These are phyloP conservation scores for Drosophila ficusphila DNA, from an alignment of 1,140 invertebrate species.

Conservation along the genomic window DNA sequence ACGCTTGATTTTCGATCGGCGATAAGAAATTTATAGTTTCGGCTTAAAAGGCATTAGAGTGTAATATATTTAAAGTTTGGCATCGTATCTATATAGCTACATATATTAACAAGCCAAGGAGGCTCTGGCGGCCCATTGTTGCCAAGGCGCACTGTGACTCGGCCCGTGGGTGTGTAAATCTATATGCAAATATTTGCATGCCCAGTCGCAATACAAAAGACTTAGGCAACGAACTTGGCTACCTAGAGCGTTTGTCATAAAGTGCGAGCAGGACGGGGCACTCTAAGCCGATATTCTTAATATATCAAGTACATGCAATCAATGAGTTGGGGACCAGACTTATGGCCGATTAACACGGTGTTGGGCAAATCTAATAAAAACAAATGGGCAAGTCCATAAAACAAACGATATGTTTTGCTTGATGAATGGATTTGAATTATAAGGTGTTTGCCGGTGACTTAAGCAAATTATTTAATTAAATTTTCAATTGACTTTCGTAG, in stretches of 20 bases:
- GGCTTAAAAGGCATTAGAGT: constrained; percentile 80
- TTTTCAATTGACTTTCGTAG: constrained; percentile 2
- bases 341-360: constrained; percentile 32
- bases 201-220: constrained; percentile 60
- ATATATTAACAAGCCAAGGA: constrained; percentile 43
- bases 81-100: constrained; percentile 61
- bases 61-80: constrained; percentile 79
- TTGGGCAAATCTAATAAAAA: constrained; percentile 33
- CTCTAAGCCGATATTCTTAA: constrained; percentile 52
- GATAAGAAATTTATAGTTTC: constrained; percentile 82
- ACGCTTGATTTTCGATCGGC: constrained; percentile 78
- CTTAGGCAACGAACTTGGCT: constrained; percentile 77
- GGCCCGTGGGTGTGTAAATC: constrained; percentile 66
- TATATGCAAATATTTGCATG: constrained; percentile 79
- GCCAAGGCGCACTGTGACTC: constrained; percentile 32
- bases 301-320: constrained; percentile 52
- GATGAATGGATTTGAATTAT: constrained; percentile 30
- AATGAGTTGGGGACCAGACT: constrained; percentile 14
- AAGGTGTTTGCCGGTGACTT: constrained; percentile 13
- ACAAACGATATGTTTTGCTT: constrained; percentile 26
- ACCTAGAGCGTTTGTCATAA: constrained; percentile 53
- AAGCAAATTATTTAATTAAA: constrained; percentile 2
- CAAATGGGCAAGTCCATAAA: constrained; percentile 34
- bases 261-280: constrained; percentile 8
- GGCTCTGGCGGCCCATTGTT: constrained; percentile 54